phyloP scores from a whole-genome alignment of 2,888 invertebrate genomes.

The Lasiommata megera region DNA sequence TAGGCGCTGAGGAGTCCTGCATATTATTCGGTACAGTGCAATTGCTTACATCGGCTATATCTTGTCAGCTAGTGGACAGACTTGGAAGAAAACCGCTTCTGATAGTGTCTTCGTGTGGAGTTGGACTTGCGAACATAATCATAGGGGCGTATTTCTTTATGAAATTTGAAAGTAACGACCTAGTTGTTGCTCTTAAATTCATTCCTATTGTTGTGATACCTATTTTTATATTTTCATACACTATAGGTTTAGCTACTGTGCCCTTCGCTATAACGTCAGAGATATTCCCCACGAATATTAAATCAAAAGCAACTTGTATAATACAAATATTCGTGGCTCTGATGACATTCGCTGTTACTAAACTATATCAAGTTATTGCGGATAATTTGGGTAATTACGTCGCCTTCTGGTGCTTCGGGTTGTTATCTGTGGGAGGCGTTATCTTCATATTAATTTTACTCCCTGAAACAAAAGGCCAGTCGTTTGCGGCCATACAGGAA shows the following conservation, averaged over 20 bases:
- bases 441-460: slow-evolving; percentile 74
- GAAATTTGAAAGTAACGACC: slow-evolving; percentile 67
- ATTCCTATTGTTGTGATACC: slow-evolving; percentile 82
- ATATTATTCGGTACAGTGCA: slow-evolving; percentile 79
- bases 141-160: slow-evolving; percentile 81
- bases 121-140: slow-evolving; percentile 74
- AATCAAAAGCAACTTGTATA: slow-evolving; percentile 84
- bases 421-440: slow-evolving; percentile 73
- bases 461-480: slow-evolving; percentile 83
- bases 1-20: slow-evolving; percentile 74
- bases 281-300: slow-evolving; percentile 83
- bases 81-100: slow-evolving; percentile 83
- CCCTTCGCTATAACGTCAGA: slow-evolving; percentile 84
- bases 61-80: slow-evolving; percentile 82
- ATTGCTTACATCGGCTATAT: slow-evolving; percentile 77
- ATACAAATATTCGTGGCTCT: slow-evolving; percentile 82
- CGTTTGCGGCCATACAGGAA: slow-evolving; percentile 81
- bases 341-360: slow-evolving; percentile 81
- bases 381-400: slow-evolving; percentile 74
- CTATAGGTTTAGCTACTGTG: slow-evolving; percentile 83
- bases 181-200: slow-evolving; percentile 71
- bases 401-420: slow-evolving; percentile 80
- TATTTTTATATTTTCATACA: slow-evolving; percentile 82
- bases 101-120: slow-evolving; percentile 79
- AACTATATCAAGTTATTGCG: slow-evolving; percentile 79